phyloP scores from a whole-genome alignment of 2,888 invertebrate species.

The Patella depressa region DNA sequence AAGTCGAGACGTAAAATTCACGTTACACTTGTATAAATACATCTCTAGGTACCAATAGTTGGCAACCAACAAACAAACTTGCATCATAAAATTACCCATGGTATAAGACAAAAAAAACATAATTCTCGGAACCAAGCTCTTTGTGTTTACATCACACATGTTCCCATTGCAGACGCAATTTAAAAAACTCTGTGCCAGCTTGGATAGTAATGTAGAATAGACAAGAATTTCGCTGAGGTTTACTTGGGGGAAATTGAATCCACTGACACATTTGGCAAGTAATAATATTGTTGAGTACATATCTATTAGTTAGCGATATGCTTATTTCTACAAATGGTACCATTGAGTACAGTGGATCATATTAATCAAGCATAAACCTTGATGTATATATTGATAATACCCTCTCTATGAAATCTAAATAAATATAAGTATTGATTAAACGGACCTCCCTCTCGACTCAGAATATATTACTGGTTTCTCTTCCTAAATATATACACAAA shows the following conservation, averaged over 20 bases:
- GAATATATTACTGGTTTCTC: too few relatives aligned
- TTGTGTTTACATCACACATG: slow-evolving; percentile 2
- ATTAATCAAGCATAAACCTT: too few relatives aligned
- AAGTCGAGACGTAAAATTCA: slow-evolving; percentile 5
- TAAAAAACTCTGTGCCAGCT: background rate
- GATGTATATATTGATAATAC: too few relatives aligned
- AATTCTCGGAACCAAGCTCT: background rate
- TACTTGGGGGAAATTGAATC: background rate
- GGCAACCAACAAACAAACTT: background rate
- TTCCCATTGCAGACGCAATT: background rate
- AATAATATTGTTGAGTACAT: background rate
- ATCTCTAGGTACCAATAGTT: slow-evolving; percentile 3
- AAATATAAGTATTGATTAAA: background rate
- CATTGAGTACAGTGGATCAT: too few relatives aligned
- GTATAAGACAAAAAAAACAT: background rate
- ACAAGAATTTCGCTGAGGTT: background rate
- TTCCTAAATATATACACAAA: too few relatives aligned
- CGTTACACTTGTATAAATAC: slow-evolving; percentile 23
- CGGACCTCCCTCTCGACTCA: background rate
- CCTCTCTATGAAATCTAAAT: too few relatives aligned
- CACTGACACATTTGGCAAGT: slow-evolving; percentile 3
- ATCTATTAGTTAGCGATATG: background rate
- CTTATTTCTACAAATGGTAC: too few relatives aligned
- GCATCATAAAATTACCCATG: background rate
- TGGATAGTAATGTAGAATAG: background rate